Conservation (phyloP, 2,797 vertebrate genomes). For the Vultur gryphus region DNA sequence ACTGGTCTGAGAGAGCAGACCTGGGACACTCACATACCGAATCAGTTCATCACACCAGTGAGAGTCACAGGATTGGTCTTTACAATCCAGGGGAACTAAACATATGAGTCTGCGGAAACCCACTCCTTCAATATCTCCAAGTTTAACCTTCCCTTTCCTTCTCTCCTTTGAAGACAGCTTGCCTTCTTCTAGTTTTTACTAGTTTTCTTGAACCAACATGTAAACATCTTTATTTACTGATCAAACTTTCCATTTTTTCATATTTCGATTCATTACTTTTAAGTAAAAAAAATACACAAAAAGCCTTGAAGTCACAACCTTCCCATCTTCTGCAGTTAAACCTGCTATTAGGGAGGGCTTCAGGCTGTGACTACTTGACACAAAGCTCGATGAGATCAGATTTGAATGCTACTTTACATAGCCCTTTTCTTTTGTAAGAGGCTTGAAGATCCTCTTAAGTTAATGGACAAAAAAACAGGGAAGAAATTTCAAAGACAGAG, state of each 20-base stretch:
- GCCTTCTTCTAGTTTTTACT: not conserved
- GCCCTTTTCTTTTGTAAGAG: not conserved
- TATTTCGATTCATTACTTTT: not conserved
- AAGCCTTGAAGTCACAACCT: not conserved
- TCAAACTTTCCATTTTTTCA: not conserved
- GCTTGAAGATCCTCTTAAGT: not conserved
- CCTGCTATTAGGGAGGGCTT: not conserved
- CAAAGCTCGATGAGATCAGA: not conserved
- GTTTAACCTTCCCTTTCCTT: not conserved
- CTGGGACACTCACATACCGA: not conserved
- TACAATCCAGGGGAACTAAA: not conserved
- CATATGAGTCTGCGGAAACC: fast-evolving
- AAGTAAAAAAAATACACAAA: not conserved
- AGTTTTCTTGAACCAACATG: not conserved
- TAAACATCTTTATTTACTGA: not conserved
- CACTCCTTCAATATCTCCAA: not conserved
- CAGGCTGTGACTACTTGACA: not conserved
- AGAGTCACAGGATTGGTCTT: not conserved
- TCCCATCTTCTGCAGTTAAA: not conserved
- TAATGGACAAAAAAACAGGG: fast-evolving
- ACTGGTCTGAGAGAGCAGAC: not conserved
- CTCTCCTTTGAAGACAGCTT: not conserved
- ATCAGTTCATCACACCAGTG: not conserved
- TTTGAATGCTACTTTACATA: not conserved
- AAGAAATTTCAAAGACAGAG: not conserved